Conservation (phyloP, 2,888 invertebrate species). For the Drosophila affinis region DNA sequence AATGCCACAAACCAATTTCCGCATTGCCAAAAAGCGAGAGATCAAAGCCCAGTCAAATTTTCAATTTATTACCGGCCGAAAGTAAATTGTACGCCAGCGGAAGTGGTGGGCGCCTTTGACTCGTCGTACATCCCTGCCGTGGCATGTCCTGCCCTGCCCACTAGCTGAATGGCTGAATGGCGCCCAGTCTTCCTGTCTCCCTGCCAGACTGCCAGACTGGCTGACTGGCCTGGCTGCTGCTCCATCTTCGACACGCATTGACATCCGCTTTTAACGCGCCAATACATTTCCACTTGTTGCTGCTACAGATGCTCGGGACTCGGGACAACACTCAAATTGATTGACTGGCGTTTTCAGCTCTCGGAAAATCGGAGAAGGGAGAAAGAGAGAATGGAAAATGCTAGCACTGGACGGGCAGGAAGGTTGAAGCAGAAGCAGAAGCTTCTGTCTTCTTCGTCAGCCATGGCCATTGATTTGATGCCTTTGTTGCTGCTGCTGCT, state of each 20-base stretch:
- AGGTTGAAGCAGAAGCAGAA: neutral
- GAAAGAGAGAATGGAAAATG: conserved; percentile 16
- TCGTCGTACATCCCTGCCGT: conserved; percentile 13
- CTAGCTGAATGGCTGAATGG: conserved; percentile 12
- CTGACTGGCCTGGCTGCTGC: conserved; percentile 16
- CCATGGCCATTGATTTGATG: conserved; percentile 51
- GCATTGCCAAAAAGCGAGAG: conserved; percentile 52
- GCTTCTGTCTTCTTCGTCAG: conserved; percentile 34
- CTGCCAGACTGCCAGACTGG: conserved; percentile 10
- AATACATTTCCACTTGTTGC: conserved; percentile 71
- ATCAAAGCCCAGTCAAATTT: conserved; percentile 56
- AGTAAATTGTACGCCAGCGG: conserved; percentile 69
- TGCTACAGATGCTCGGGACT: conserved; percentile 21
- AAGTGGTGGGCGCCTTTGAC: conserved; percentile 65
- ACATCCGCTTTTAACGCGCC: conserved; percentile 51
- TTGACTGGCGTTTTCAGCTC: conserved; percentile 49
- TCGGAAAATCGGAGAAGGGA: conserved; percentile 5
- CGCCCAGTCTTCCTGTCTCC: neutral
- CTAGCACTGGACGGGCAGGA: neutral
- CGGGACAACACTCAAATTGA: conserved; percentile 63
- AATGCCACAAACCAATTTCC: conserved; percentile 67
- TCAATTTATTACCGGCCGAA: conserved; percentile 73
- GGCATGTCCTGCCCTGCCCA: conserved; percentile 16
- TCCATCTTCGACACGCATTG: conserved; percentile 51
- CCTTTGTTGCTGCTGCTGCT: conserved; percentile 20